A percentile compares a stretch with the other conserved stretches of the same genome.
Conservation (phyloP, 2,797 vertebrate species). For the Echeneis naucrates region DNA sequence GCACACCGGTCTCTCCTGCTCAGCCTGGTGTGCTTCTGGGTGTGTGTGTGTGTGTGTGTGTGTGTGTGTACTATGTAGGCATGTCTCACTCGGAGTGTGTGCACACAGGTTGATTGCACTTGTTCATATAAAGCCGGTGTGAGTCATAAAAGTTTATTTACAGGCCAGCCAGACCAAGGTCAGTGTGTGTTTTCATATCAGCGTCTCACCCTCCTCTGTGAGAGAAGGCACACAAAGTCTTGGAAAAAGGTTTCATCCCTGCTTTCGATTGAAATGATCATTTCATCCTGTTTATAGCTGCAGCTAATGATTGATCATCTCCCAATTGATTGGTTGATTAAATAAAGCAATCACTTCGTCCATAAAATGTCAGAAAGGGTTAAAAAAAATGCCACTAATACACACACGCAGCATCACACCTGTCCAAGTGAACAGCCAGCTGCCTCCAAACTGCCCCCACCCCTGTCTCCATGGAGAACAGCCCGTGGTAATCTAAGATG, state of each 20-base stretch:
- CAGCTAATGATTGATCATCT: background rate
- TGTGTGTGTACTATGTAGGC: slow-evolving; percentile 38
- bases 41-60: slow-evolving; percentile 42
- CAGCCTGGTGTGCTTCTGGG: slow-evolving; percentile 16
- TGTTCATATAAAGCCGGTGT: slow-evolving; percentile 9
- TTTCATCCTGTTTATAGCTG: background rate
- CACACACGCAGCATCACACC: background rate
- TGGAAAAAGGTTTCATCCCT: background rate
- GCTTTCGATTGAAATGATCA: no score
- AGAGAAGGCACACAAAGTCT: background rate
- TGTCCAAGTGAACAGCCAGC: slow-evolving; percentile 40
- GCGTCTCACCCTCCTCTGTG: background rate
- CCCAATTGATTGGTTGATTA: background rate
- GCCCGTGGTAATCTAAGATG: slow-evolving; percentile 63
- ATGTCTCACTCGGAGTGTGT: slow-evolving; percentile 20
- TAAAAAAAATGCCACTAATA: no score
- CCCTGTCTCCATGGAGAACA: slow-evolving; percentile 64
- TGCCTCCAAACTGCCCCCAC: background rate
- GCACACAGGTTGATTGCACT: slow-evolving; percentile 29
- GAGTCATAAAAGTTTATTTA: slow-evolving; percentile 20
- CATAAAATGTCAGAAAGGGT: background rate
- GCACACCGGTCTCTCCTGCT: slow-evolving; percentile 63
- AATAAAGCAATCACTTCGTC: no score
- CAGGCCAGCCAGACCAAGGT: background rate
- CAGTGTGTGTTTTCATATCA: background rate